Conservation (phyloP, 2,797 vertebrate genomes). For the Rallus crepitans region DNA sequence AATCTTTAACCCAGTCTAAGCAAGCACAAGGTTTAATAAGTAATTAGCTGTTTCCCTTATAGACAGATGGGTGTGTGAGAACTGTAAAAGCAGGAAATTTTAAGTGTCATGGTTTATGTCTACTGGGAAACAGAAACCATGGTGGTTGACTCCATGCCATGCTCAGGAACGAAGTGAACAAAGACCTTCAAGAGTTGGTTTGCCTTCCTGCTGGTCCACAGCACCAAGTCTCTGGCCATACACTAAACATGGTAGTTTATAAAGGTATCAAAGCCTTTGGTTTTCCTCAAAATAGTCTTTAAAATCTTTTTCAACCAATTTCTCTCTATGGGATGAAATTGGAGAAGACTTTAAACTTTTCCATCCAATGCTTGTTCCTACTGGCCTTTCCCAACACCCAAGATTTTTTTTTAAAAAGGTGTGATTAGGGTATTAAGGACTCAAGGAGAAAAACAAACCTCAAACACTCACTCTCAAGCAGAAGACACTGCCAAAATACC, state of each 20-base stretch:
- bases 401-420: not conserved
- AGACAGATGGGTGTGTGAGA: conserved; percentile 25
- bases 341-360: not conserved
- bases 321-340: not conserved
- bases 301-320: not conserved
- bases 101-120: conserved; percentile 82
- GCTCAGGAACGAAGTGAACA: not conserved
- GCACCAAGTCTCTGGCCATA: not conserved
- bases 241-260: not conserved
- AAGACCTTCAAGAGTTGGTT: not conserved
- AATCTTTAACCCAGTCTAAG: conserved; percentile 55
- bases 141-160: conserved; percentile 66
- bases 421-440: not conserved
- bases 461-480: not conserved
- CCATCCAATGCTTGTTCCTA: not conserved
- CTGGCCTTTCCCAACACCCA: not conserved
- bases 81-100: conserved; percentile 75
- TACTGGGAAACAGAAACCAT: conserved; percentile 75
- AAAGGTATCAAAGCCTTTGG: not conserved
- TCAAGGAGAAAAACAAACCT: not conserved
- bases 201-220: not conserved
- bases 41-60: conserved; percentile 44
- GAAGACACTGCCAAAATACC: not conserved
- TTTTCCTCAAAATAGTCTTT: not conserved
- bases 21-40: conserved; percentile 55